Evolutionary conservation across 2,888 invertebrate genomes (phyloP), one percentile per base, ranked within the genome.

Genomic region (Bedellia somnulentella): DNA sequence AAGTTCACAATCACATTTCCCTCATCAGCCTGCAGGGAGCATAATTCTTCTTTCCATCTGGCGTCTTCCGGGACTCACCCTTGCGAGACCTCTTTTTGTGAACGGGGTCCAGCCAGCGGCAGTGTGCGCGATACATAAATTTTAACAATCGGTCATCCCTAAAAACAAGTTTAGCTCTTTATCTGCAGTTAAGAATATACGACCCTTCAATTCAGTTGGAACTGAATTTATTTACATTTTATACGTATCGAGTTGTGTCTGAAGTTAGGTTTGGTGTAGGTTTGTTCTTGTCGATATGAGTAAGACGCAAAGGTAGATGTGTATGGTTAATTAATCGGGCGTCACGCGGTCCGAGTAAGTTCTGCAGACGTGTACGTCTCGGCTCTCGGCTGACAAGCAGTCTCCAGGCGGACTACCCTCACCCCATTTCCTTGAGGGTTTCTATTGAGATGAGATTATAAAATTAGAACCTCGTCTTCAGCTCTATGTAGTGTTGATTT

Each of bases 101-200:
- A 30, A 27, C 46, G 48, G 53, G 52, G 56, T 51, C 55, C 57
- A 50, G 60, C 70, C 73, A 63, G 56, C 67, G 71, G 73, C 73
- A 47, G 42, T 61, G 60, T 62, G 57, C 54, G 55, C 63, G 68
- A 70, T 75, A 75, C 73, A 76, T 75, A 76, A 68, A 77, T 76
- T 73, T 68, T 50, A 59, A 63, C 66, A 58, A 68, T 66, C 71
- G 77, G 76, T 71, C 76, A 75, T 76, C 76, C 77, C 75, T 75
- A 67, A 76, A 73, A 71, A 71, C 70, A 71, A 70, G 70, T 73
- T 73, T 64, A 70, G 67, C 73, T 71, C 70, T 73, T 70, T 68
- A 73, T 73, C 63, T 64, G 53, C 52, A 58, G 60, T 67, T 55
- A 73, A 73, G 71, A 71, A 73, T 61, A 63, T 62, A 44, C 62